Base-by-base conservation (phyloP, 2,113 vertebrate species). In the Sphyrna mokarran region DNA sequence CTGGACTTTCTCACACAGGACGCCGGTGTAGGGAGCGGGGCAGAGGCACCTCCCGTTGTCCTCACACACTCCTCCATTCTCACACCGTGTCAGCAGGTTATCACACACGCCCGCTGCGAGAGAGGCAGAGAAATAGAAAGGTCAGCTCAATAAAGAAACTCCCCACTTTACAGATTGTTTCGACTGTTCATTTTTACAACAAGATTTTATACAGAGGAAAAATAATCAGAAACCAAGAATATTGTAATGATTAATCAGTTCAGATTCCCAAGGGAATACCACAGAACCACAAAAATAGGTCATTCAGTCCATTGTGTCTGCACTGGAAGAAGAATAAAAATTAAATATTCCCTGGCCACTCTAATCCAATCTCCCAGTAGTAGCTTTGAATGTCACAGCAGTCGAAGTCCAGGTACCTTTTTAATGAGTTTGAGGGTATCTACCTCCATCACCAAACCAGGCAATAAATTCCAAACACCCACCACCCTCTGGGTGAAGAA, bases 11-110 rank as follows among this genome's bases (percentile, higher is more conserved):
- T 99, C 98, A 0, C 99, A 99, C 90, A 98, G 97, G 96, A 99
- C 97, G 96, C 99, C 99, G 0, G 97, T 98, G 97, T 98, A 99
- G 16, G 97, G 97, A 0, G 97, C 95, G 0, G 98, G 98, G 96
- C 99, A 99, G 97, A 97, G 98, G 97, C 99, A 99, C n/a, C 97
- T 98, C 96, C 98, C 96, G 66, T 99, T 98, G 97, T 98, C 98
- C 97, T 98, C 97, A 95, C 99, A 99, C 0, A 97, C 98, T 0
- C 99, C 99, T 26, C 99, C 99, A 5, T 99, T 99, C 98, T 99
- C 99, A 97, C 99, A 99, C 95, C 98, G 99, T 97, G 98, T 98
- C 3, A 99, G 98, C 33, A 99, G 98, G 0, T 99, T 98, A 98
- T 99, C 99, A 5, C 99, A 99, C 87, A 99, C 98, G 5, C 98